Evolutionary conservation across 2,888 invertebrate genomes (phyloP), one percentile per base, ranked within the genome.

Genomic region (Masnerella sp.): DNA sequence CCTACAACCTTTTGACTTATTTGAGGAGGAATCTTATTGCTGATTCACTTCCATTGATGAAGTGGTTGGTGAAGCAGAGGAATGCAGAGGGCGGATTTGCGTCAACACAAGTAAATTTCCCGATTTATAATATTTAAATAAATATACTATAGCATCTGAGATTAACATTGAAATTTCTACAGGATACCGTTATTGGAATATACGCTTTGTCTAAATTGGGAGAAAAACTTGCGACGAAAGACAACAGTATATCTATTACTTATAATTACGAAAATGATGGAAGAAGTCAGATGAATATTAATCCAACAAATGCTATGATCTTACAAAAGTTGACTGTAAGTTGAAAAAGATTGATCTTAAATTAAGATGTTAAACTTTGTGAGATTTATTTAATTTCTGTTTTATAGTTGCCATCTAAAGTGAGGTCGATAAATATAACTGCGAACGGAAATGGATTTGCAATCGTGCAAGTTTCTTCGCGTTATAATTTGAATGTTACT

Each of bases 401-500:
- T 56, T 81, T 84, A 14, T 78, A 91, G 90, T 81, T 91, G 30
- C 88, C 89, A 5, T 86, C 88, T 71, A 88, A 89, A 75, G 90
- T 91, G 0, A 90, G 93, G 7, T 88, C 90, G 70, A 90, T 96
- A 0, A 92, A 92, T 68, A 90, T 96, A 14, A 91, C 91, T 45
- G 96, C 95, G 0, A 91, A 91, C 78, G 97, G 97, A 9, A 91
- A 90, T 43, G 97, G 97, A 7, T 90, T 96, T 54, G 94, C 93
- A 0, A 87, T 95, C 65, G 90, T 94, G 40, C 93, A 95, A 80
- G 90, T 97, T 14, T 91, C 93, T 0, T 96, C 95, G 78, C 91
- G 91, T 42, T 96, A 95, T 83, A 94, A 94, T 86, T 90, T 96
- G 69, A 95, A 95, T 83, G 95, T 95, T 2, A 96, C 96, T 9